Conservation (phyloP, 2,888 invertebrate genomes). For the Apamea monoglypha region DNA sequence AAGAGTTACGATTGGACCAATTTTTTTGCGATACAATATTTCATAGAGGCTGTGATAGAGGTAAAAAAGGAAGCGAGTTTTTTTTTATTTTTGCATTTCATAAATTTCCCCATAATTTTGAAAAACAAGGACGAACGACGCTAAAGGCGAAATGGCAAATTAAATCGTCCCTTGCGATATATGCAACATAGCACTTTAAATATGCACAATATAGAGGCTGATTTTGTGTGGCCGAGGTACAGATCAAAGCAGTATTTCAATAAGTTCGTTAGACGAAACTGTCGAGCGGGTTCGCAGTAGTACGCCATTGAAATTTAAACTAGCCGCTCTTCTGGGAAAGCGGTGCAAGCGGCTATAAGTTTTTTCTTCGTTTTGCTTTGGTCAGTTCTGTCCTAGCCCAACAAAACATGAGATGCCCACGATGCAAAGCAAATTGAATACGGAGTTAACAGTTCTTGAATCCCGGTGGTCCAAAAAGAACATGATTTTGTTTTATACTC, state of each 20-base stretch:
- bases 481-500: neutral
- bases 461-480: conserved; percentile 52
- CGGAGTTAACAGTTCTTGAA: conserved; percentile 49
- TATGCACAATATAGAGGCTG: conserved; percentile 50
- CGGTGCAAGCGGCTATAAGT: conserved; percentile 64
- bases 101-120: conserved; percentile 31
- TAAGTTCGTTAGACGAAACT: conserved; percentile 87
- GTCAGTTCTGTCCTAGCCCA: conserved; percentile 77
- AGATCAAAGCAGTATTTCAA: conserved; percentile 87
- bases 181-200: conserved; percentile 60
- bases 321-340: conserved; percentile 84
- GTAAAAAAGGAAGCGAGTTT: neutral
- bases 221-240: conserved; percentile 62
- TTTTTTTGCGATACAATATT: neutral
- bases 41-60: neutral
- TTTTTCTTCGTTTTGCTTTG: conserved; percentile 76
- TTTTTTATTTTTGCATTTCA: conserved; percentile 8
- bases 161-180: conserved; percentile 34
- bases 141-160: conserved; percentile 65
- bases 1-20: neutral
- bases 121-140: conserved; percentile 63
- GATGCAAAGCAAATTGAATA: conserved; percentile 70
- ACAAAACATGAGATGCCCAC: conserved; percentile 73
- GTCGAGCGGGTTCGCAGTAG: conserved; percentile 83
- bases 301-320: conserved; percentile 89